Evolutionary conservation across 1,140 invertebrate species (phyloP), one percentile per base, ranked within the genome.

Genomic region (Gryon sp.): DNA sequence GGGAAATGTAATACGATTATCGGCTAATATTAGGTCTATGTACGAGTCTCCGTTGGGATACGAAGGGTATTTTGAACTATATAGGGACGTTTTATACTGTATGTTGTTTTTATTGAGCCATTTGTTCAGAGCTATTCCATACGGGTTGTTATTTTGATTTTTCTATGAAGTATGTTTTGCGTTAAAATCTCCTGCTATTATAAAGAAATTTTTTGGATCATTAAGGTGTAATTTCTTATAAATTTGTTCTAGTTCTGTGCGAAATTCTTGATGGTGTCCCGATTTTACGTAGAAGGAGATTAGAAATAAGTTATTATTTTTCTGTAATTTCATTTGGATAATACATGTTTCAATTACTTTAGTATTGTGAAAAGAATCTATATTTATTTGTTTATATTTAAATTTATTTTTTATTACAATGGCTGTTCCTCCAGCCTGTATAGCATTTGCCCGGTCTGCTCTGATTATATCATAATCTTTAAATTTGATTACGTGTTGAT

Each of bases 371-470:
- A 24, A 19, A 9, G 28, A 1, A 9, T 46, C 78, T 76, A 80
- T 82, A 78, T 22, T 78, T 79, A 78, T 68, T 48, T 52, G 41
- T 62, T 63, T 28, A 19, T 22, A n/a, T 66, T 66, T 48, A 28
- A 53, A 26, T 12, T 50, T 43, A 50, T 70, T 52, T 52, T 73
- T 28, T 26, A 59, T 60, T 12, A 74, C 2, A 20, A 69, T 69
- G 14, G 65, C 65, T 8, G 65, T 69, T 0, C 65, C 8, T 52
- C 52, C 4, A n/a, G 34, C 14, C 11, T 46, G 24, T 4, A 1
- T 32, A 1, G 32, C 7, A 30, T 57, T 40, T 20, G 8, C 7
- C 2, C 65, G 19, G 12, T 69, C 52, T n/a, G 50, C 48, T 0
- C 65, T 14, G 5, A 57, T 48, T 8, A 50, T 11, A 0, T 57